Conservation (phyloP, 2,113 vertebrate species). For the Rattus norvegicus region DNA sequence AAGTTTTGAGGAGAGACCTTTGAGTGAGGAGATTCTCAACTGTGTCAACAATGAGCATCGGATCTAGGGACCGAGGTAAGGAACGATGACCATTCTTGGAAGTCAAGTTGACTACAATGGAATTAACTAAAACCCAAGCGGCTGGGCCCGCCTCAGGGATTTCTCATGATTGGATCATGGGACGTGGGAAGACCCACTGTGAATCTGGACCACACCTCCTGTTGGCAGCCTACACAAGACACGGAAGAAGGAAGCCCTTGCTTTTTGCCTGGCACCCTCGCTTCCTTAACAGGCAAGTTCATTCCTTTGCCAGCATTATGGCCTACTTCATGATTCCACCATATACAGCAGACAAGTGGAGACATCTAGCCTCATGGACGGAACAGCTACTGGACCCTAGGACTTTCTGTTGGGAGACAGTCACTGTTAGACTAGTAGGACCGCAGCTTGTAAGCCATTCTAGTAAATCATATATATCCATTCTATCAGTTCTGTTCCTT, state of each 20-base stretch:
- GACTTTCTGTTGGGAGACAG: neutral
- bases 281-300: neutral
- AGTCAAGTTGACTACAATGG: neutral
- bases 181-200: neutral
- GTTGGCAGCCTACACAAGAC: neutral
- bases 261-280: neutral
- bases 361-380: neutral
- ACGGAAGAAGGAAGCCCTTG: neutral
- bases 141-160: neutral
- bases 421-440: neutral
- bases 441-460: neutral
- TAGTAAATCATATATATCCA: neutral
- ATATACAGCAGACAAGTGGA: neutral
- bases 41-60: neutral
- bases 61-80: neutral
- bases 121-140: neutral
- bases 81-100: no score
- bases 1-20: neutral
- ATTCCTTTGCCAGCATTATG: neutral
- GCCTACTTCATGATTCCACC: neutral
- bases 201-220: neutral
- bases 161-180: neutral
- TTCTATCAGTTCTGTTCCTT: neutral
- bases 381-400: neutral
- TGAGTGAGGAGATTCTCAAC: neutral